Evolutionary conservation across 2,888 invertebrate species (phyloP), one percentile per base, ranked within the genome.

Genomic region (Strigamia transsilvanica): DNA sequence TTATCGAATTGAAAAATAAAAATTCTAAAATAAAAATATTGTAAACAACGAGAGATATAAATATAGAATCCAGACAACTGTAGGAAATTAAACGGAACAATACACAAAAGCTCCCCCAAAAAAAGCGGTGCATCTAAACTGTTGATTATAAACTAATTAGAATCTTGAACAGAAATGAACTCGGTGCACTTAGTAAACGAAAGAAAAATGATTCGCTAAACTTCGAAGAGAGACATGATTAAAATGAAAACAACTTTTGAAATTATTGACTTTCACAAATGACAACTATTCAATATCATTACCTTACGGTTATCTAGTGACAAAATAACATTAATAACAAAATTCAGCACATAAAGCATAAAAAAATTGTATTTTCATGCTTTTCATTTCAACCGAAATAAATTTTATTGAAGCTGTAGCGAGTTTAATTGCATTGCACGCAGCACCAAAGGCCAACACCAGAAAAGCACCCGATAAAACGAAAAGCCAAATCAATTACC

Each of bases 261-360:
- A 9, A 56, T 56, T 56, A 56, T 56, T 56, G 18, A 56, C 18
- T 56, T 56, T 56, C 18, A 56, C 56, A 56, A 56, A 18, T 18
- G n/a, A 56, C 9, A 56, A 56, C 3, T 18, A n/a, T 56, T 6
- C n/a, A 73, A 32, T 73, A 73, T 6, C n/a, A 73, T 73, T 73
- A 73, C 73, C 73, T 73, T 73, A 73, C 12, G 27, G 32, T 73
- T 73, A 73, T 73, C 73, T 32, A 27, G 73, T 73, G 73, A 73
- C 73, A 73, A 73, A 10, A 73, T 66, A 66, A 32, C 27, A 27
- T 73, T 27, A 15, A 6, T 27, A 27, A 73, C 27, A 27, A 73
- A 73, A 73, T 15, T n/a, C 0, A 56, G 38, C 38, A 38, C 38
- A 2, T 38, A 21, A 21, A 56, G 56, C 56, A 21, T 9, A 56